phyloP scores from a whole-genome alignment of 2,113 vertebrate species.

The Neolamprologus tretocephalus region DNA sequence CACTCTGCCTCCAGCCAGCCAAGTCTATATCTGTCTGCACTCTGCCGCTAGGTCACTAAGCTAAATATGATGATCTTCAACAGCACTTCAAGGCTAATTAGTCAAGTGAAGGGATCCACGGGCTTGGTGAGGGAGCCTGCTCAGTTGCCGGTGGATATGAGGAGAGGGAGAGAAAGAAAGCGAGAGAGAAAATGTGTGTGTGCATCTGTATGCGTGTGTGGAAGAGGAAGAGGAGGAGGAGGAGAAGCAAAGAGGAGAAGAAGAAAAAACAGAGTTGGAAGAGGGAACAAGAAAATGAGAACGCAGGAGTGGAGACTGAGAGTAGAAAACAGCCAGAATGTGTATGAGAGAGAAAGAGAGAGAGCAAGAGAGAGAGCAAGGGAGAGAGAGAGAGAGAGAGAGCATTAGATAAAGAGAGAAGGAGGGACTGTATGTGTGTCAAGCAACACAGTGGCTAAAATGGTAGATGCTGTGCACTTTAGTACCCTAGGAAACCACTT shows the following conservation, averaged over 20 bases:
- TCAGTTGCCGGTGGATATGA: conserved; percentile 31
- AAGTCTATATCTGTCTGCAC: conserved; percentile 51
- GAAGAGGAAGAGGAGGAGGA: neutral
- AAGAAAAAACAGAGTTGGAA: conserved; percentile 19
- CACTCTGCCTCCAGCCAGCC: conserved; percentile 32
- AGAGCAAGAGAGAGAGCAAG: neutral
- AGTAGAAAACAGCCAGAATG: neutral
- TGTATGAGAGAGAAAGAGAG: neutral
- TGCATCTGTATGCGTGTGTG: neutral
- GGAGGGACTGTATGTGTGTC: conserved; percentile 26
- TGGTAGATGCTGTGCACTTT: conserved; percentile 34
- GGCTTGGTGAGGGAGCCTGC: conserved; percentile 33
- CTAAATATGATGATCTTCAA: conserved; percentile 62
- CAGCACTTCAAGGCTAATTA: conserved; percentile 66
- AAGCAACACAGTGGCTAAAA: conserved; percentile 31
- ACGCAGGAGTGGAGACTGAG: conserved; percentile 9
- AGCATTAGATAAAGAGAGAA: neutral
- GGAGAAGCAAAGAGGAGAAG: conserved; percentile 16
- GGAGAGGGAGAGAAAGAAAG: neutral
- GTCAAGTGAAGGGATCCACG: conserved; percentile 57
- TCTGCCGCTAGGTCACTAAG: conserved; percentile 40
- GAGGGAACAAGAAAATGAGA: conserved; percentile 42
- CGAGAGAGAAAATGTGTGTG: neutral
- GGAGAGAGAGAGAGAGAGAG: neutral
- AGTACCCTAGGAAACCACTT: conserved; percentile 27